Percentiles rank a stretch among this genome's conserved stretches.
phyloP scores from a whole-genome alignment of 1,140 invertebrate species.

The Melanaphis sacchari region DNA sequence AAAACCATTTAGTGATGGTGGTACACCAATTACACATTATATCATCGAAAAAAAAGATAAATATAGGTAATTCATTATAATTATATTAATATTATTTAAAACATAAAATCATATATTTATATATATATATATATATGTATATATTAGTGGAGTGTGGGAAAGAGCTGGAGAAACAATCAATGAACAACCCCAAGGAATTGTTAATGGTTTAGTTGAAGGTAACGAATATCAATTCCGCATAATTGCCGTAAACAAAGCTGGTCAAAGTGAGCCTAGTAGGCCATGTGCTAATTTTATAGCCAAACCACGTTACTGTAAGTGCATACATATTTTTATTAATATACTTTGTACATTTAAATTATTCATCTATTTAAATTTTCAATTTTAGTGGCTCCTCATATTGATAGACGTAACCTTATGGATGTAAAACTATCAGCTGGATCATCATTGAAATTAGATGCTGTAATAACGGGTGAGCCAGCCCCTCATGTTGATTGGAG shows the following conservation, averaged over 20 bases:
- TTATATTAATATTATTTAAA: slow-evolving; percentile 16
- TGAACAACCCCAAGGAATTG: slow-evolving; percentile 74
- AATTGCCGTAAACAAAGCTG: slow-evolving; percentile 93
- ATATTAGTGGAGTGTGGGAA: slow-evolving; percentile 82
- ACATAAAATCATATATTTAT: neutral
- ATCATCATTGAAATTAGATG: slow-evolving; percentile 90
- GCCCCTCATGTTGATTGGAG: slow-evolving; percentile 90
- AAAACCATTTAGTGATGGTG: slow-evolving; percentile 83
- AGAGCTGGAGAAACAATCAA: slow-evolving; percentile 83
- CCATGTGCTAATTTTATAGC: slow-evolving; percentile 88
- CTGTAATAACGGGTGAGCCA: slow-evolving; percentile 89
- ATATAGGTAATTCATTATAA: slow-evolving; percentile 68
- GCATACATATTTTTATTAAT: slow-evolving; percentile 16
- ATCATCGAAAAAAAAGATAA: slow-evolving; percentile 98
- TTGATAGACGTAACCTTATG: slow-evolving; percentile 88
- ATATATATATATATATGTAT: neutral
- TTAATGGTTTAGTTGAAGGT: slow-evolving; percentile 91
- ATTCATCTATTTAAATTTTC: neutral
- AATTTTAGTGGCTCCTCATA: slow-evolving; percentile 86
- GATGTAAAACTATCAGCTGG: slow-evolving; percentile 91
- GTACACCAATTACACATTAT: slow-evolving; percentile 91
- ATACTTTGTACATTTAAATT: neutral
- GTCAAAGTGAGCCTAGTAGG: slow-evolving; percentile 86
- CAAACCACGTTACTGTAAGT: slow-evolving; percentile 84
- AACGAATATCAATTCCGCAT: slow-evolving; percentile 99